These are phyloP conservation scores for Podarcis muralis DNA, from an alignment of 2,113 vertebrate species.

Conservation along the genomic window DNA sequence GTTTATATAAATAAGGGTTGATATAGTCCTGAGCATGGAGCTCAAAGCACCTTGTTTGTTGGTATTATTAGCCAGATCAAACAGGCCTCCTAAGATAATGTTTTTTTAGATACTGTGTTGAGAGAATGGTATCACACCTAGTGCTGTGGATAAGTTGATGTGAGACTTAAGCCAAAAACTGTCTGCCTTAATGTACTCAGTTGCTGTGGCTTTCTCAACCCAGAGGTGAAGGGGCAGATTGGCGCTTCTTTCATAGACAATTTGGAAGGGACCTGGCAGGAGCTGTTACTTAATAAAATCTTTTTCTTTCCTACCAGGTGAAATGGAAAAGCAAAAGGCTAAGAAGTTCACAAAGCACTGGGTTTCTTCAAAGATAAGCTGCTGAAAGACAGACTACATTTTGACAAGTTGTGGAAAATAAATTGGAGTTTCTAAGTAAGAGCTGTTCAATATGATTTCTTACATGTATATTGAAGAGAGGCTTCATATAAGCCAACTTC, in stretches of 20 bases:
- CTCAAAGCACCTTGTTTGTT: not conserved
- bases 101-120: not conserved
- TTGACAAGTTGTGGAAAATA: not conserved
- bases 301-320: constrained; percentile 70
- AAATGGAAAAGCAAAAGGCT: constrained; percentile 80
- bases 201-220: not conserved
- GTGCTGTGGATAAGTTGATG: not conserved
- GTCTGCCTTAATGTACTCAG: not conserved
- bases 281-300: not conserved
- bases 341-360: constrained; percentile 81
- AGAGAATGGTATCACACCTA: not conserved
- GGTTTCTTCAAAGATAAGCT: constrained; percentile 72
- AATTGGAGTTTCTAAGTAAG: not conserved
- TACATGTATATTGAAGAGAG: not conserved
- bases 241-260: not conserved
- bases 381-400: not conserved
- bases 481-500: too few species aligned
- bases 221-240: not conserved
- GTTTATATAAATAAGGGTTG: too few species aligned
- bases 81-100: not conserved
- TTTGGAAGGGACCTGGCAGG: not conserved
- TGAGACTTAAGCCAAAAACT: not conserved
- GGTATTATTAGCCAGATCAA: too few species aligned
- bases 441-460: not conserved
- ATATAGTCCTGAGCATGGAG: not conserved